phyloP scores from a whole-genome alignment of 2,797 vertebrate species.

The Muscicapa comitata region DNA sequence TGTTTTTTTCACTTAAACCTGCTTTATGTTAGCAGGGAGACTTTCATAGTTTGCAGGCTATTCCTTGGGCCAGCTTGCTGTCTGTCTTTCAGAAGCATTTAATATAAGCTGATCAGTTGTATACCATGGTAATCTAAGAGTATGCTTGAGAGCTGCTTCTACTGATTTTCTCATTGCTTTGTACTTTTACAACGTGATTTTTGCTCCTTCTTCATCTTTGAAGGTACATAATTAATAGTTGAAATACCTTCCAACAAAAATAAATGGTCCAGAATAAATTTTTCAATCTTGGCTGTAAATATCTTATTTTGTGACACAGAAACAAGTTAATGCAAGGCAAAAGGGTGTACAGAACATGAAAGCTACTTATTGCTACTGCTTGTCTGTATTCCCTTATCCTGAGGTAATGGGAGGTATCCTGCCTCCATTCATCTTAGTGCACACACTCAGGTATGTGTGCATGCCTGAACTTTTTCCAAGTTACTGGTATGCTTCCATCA shows the following conservation, averaged over 20 bases:
- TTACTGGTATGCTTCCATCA: not conserved
- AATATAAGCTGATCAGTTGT: not conserved
- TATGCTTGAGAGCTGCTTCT: not conserved
- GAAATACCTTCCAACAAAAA: not conserved
- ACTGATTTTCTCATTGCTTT: not conserved
- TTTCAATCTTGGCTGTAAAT: not conserved
- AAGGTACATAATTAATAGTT: not conserved
- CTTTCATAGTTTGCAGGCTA: not conserved
- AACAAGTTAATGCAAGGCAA: not conserved
- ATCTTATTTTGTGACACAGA: not conserved
- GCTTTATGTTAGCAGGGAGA: not conserved
- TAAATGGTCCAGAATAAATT: not conserved
- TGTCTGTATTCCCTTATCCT: not conserved
- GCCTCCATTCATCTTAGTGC: not conserved
- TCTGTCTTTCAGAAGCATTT: not conserved
- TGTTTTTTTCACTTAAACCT: not conserved
- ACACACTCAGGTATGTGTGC: not conserved
- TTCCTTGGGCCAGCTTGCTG: not conserved
- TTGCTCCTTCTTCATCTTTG: not conserved
- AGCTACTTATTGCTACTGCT: not conserved
- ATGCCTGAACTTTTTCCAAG: not conserved
- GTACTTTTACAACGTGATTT: not conserved
- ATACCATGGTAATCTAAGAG: not conserved
- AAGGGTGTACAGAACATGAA: not conserved
- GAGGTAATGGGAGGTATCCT: accelerated